phyloP scores from a whole-genome alignment of 2,113 vertebrate genomes.

The Cnemophilus loriae region DNA sequence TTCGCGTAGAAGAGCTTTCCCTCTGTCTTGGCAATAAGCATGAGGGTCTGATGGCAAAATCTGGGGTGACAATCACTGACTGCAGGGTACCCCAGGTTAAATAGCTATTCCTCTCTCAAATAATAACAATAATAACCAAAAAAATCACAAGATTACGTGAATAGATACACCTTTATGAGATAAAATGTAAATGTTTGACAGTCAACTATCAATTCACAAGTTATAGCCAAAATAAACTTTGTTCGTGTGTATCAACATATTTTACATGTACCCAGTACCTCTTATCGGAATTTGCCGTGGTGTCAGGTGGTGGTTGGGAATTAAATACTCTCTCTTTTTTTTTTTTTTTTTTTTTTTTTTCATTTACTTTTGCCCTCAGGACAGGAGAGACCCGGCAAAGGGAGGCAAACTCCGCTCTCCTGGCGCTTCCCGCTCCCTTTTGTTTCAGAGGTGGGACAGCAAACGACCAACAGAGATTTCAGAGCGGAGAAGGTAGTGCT shows the following conservation, averaged over 20 bases:
- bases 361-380: neutral
- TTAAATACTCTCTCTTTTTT: slow-evolving; percentile 11
- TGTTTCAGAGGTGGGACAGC: slow-evolving; percentile 30
- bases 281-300: slow-evolving; percentile 50
- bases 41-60: slow-evolving; percentile 58
- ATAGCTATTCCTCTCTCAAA: slow-evolving; percentile 75
- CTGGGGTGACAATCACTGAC: slow-evolving; percentile 49
- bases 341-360: neutral
- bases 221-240: slow-evolving; percentile 94
- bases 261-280: slow-evolving; percentile 85
- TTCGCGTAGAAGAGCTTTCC: slow-evolving; percentile 73
- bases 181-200: slow-evolving; percentile 82
- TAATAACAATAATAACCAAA: slow-evolving; percentile 56
- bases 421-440: slow-evolving; percentile 16
- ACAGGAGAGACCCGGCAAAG: slow-evolving; percentile 21
- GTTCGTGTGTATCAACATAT: slow-evolving; percentile 93
- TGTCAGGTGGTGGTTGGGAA: slow-evolving; percentile 51
- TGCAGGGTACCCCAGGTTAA: slow-evolving; percentile 76
- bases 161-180: slow-evolving; percentile 87
- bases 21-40: slow-evolving; percentile 65
- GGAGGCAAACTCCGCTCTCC: neutral
- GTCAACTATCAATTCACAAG: slow-evolving; percentile 85
- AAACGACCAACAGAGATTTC: neutral
- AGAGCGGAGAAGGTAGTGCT: neutral
- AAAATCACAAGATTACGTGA: slow-evolving; percentile 82